Conservation (phyloP, 2,888 invertebrate genomes). For the Buathra laborator region DNA sequence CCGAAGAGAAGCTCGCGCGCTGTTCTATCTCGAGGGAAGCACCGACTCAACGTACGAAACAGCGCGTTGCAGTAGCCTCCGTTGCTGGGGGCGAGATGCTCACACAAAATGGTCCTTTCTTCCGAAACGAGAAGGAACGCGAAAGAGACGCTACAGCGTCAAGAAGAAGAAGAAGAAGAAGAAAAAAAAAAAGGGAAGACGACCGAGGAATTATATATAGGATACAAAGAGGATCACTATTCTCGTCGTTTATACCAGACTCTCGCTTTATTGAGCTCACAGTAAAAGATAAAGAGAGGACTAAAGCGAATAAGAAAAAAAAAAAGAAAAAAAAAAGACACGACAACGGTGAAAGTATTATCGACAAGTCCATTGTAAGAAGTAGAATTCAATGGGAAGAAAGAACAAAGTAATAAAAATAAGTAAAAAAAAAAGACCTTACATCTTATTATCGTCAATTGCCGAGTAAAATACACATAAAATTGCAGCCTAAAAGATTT, state of each 20-base stretch:
- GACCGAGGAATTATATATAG: slow-evolving; percentile 32
- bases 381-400: background rate
- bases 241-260: slow-evolving; percentile 49
- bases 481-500: slow-evolving; percentile 30
- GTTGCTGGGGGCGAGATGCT: slow-evolving; percentile 23
- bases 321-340: background rate
- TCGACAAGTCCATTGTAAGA: slow-evolving; percentile 12
- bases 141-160: background rate
- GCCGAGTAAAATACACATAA: slow-evolving; percentile 16
- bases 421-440: background rate
- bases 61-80: slow-evolving; percentile 24
- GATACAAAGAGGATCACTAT: slow-evolving; percentile 32
- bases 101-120: slow-evolving; percentile 42
- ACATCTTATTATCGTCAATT: slow-evolving; percentile 37
- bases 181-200: slow-evolving; percentile 10
- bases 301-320: background rate
- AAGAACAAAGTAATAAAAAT: slow-evolving; percentile 13
- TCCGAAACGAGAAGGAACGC: slow-evolving; percentile 55
- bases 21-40: slow-evolving; percentile 32
- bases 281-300: slow-evolving; percentile 13
- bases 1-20: background rate
- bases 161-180: background rate
- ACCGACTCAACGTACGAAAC: background rate
- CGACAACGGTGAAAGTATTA: background rate
- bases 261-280: slow-evolving; percentile 47